Conservation (phyloP, 1,140 invertebrate species). For the Laupala kohalensis region DNA sequence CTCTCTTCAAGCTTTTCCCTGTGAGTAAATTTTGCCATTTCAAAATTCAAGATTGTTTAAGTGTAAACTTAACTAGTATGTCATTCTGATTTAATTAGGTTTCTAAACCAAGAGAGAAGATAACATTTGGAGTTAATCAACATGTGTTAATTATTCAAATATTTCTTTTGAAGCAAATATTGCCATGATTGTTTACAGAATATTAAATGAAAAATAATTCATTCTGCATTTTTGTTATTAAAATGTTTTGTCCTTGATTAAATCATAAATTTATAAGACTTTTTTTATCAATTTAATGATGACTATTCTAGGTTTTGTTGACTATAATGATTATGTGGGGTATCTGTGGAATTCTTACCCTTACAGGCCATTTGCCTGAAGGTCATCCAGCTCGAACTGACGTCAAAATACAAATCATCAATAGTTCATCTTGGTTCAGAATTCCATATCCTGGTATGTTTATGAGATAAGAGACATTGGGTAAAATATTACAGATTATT, state of each 20-base stretch:
- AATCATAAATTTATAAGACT: too few species aligned
- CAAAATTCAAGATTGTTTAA: too few species aligned
- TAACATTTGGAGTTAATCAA: too few species aligned
- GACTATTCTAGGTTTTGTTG: slow-evolving; percentile 61
- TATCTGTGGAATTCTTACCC: slow-evolving; percentile 60
- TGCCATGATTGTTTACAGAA: neutral
- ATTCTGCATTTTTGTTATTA: slow-evolving; percentile 14
- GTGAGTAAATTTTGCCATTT: too few species aligned
- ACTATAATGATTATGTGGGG: slow-evolving; percentile 70
- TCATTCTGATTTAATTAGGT: too few species aligned
- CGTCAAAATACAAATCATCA: slow-evolving; percentile 54
- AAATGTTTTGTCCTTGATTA: slow-evolving; percentile 11
- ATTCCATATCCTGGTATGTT: slow-evolving; percentile 64
- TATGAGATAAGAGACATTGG: too few species aligned
- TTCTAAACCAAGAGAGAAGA: too few species aligned
- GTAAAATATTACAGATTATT: neutral
- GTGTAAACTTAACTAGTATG: too few species aligned
- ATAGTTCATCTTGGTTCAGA: slow-evolving; percentile 66
- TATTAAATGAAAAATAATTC: neutral
- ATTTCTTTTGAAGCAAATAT: neutral
- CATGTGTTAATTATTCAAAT: neutral
- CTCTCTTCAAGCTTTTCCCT: slow-evolving; percentile 69
- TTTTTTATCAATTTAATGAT: too few species aligned
- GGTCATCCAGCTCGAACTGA: slow-evolving; percentile 67
- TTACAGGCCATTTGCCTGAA: slow-evolving; percentile 44